Percentiles rank a stretch among this genome's conserved stretches.
phyloP scores from a whole-genome alignment of 2,888 invertebrate genomes.

The Gibbula magus region DNA sequence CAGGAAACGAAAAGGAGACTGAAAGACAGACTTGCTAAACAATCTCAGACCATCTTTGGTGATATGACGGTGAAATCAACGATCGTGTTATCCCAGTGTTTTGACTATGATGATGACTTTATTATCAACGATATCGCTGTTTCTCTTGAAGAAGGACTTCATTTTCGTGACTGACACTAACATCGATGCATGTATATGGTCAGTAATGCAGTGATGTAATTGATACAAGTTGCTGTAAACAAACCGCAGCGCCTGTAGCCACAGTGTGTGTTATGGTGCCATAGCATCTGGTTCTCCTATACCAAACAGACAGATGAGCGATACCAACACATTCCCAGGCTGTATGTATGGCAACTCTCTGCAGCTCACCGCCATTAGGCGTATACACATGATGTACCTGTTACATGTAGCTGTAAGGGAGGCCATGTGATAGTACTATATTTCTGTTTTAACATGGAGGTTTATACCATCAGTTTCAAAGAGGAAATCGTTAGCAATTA shows the following conservation, averaged over 20 bases:
- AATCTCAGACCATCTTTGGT: slow-evolving; percentile 66
- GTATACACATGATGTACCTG: too few species aligned
- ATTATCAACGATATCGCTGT: slow-evolving; percentile 70
- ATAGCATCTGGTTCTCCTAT: not conserved
- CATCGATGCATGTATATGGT: not conserved
- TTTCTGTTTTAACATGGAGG: too few species aligned
- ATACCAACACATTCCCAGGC: not conserved
- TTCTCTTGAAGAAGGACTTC: slow-evolving; percentile 61
- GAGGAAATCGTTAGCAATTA: too few species aligned
- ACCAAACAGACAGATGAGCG: not conserved
- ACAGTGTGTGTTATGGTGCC: not conserved
- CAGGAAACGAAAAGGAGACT: slow-evolving; percentile 60
- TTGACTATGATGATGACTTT: slow-evolving; percentile 65
- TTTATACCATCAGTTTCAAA: too few species aligned
- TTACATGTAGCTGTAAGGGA: too few species aligned
- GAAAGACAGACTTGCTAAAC: slow-evolving; percentile 59
- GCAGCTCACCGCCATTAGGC: too few species aligned
- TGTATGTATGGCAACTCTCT: not conserved
- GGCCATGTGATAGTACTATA: too few species aligned
- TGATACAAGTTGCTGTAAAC: not conserved
- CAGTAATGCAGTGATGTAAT: not conserved
- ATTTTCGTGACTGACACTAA: slow-evolving; percentile 61
- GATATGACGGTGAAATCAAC: slow-evolving; percentile 69
- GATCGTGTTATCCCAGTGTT: slow-evolving; percentile 63
- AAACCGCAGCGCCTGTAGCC: not conserved